A percentile compares a stretch with the other conserved stretches of the same genome.
Evolutionary conservation across 1,140 invertebrate species (phyloP).

Genomic region (Drosophila orosa): DNA sequence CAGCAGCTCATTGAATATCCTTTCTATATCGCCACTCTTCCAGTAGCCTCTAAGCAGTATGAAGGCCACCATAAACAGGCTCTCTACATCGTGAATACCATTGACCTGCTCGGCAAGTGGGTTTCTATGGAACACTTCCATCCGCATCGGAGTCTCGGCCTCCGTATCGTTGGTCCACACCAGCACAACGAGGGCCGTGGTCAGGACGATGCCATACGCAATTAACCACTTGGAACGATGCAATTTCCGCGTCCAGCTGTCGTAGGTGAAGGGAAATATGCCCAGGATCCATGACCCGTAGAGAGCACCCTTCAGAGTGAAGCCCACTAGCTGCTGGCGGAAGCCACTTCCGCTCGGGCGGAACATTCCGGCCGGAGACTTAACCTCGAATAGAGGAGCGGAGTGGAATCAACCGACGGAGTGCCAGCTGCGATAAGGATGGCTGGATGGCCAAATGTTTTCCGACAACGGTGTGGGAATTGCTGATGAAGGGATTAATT

Average conservation of each 20-base stretch:
- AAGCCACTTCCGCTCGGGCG: slow-evolving; percentile 20
- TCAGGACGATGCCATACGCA: slow-evolving; percentile 53
- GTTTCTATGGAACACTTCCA: slow-evolving; percentile 36
- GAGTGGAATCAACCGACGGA: not conserved
- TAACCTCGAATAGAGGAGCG: slow-evolving; percentile 2
- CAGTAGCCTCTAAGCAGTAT: slow-evolving; percentile 36
- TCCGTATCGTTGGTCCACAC: slow-evolving; percentile 16
- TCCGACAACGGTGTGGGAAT: slow-evolving; percentile 18
- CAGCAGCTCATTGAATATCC: slow-evolving; percentile 31
- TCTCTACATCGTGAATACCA: slow-evolving; percentile 6
- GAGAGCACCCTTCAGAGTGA: slow-evolving; percentile 33
- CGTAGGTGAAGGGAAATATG: slow-evolving; percentile 55
- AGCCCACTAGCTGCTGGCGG: slow-evolving; percentile 25
- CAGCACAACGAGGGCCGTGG: slow-evolving; percentile 4
- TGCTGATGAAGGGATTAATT: slow-evolving; percentile 40
- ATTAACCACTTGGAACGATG: slow-evolving; percentile 50
- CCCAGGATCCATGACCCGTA: slow-evolving; percentile 58
- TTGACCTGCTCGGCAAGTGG: slow-evolving; percentile 31
- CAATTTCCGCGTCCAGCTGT: slow-evolving; percentile 21
- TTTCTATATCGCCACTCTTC: slow-evolving; percentile 19
- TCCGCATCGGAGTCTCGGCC: not conserved
- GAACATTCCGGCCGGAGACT: slow-evolving; percentile 36
- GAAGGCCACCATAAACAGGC: slow-evolving; percentile 1
- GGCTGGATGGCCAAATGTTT: slow-evolving; percentile 23
- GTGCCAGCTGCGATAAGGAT: slow-evolving; percentile 36